Evolutionary conservation across 2,113 vertebrate genomes (phyloP).

Genomic region (Andinoacara biseriatus): DNA sequence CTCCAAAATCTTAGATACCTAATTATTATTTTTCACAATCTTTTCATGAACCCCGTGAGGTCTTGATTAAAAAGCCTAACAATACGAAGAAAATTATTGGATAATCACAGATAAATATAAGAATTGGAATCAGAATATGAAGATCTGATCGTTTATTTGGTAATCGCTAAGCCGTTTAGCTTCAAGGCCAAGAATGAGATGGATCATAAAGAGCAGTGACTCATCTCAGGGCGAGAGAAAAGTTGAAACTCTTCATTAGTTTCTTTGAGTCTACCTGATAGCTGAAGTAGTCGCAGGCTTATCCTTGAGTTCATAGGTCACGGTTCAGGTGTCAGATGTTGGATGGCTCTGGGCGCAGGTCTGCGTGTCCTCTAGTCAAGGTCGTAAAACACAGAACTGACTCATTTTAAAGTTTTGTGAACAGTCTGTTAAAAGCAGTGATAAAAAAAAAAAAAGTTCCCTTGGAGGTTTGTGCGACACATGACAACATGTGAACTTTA

Average conservation of each 20-base stretch:
- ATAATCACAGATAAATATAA: not conserved
- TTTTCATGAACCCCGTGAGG: not conserved
- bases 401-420: not conserved
- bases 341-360: slow-evolving; percentile 27
- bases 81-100: not conserved
- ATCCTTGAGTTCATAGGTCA: slow-evolving; percentile 52
- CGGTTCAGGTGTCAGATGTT: slow-evolving; percentile 56
- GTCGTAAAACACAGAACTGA: not conserved
- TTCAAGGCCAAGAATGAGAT: slow-evolving; percentile 19
- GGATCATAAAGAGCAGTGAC: slow-evolving; percentile 14
- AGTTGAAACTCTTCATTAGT: slow-evolving; percentile 20
- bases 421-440: not conserved
- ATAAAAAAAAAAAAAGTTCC: not conserved
- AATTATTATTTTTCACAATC: too few relatives aligned
- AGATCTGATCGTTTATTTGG: slow-evolving; percentile 28
- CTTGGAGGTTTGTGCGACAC: not conserved
- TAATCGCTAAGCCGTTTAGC: slow-evolving; percentile 6
- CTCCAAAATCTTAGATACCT: not conserved
- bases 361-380: slow-evolving; percentile 4
- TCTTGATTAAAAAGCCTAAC: not conserved
- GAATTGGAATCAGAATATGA: slow-evolving; percentile 33
- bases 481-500: slow-evolving; percentile 42
- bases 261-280: slow-evolving; percentile 48
- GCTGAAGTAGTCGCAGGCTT: slow-evolving; percentile 45
- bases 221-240: slow-evolving; percentile 28